These are phyloP conservation scores for Heliconius melpomene DNA, from an alignment of 1,140 invertebrate species.

Conservation along the genomic window DNA sequence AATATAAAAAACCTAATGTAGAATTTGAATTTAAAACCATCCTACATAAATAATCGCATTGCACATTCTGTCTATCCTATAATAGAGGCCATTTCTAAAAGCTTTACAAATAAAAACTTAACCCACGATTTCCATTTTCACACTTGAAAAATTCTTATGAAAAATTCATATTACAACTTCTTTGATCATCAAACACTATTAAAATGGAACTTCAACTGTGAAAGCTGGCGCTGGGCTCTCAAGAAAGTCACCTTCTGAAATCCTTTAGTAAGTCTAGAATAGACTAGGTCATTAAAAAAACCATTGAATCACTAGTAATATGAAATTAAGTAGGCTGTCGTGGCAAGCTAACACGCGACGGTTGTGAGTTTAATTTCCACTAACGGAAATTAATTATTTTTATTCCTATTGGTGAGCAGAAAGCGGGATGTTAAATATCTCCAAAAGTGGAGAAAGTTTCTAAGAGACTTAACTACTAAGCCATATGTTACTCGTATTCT, in stretches of 20 bases:
- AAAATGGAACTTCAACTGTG: neutral
- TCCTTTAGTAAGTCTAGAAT: neutral
- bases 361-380: too few species aligned
- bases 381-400: too few species aligned
- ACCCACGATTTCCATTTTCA: neutral
- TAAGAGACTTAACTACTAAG: too few species aligned
- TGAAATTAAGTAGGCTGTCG: too few species aligned
- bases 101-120: neutral
- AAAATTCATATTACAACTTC: constrained; percentile 1
- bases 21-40: neutral
- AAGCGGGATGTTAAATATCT: too few species aligned
- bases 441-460: too few species aligned
- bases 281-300: neutral
- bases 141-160: constrained; percentile 8
- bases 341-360: too few species aligned
- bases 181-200: constrained; percentile 15
- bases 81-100: neutral
- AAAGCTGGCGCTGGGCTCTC: neutral
- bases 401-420: too few species aligned
- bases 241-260: constrained; percentile 2
- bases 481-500: too few species aligned
- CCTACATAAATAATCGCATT: neutral
- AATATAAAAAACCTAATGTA: neutral
- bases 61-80: neutral
- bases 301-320: neutral